Percentiles rank a stretch among this genome's conserved stretches.
These are phyloP conservation scores for Polyergus mexicanus DNA, from an alignment of 1,140 invertebrate genomes.

Conservation along the genomic window DNA sequence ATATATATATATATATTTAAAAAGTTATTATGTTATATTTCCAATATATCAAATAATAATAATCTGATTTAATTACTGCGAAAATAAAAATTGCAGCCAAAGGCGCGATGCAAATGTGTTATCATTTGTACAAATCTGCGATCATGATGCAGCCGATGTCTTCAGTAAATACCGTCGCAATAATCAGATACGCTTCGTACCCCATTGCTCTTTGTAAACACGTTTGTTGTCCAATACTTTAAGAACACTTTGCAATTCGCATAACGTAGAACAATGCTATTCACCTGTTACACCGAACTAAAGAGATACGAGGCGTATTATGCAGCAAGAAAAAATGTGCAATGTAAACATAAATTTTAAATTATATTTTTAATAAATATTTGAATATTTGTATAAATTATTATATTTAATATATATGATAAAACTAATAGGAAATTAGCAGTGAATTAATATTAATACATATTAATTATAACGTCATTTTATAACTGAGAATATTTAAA, in stretches of 20 bases:
- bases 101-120: not conserved
- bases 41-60: not conserved
- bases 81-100: slow-evolving; percentile 2
- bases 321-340: slow-evolving; percentile 34
- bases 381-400: not conserved
- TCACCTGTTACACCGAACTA: slow-evolving; percentile 53
- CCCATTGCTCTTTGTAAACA: slow-evolving; percentile 29
- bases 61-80: not conserved
- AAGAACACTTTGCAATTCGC: slow-evolving; percentile 46
- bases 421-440: no score
- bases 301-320: not conserved
- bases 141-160: slow-evolving; percentile 24
- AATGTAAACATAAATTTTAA: slow-evolving; percentile 20
- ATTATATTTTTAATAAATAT: not conserved
- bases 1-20: not conserved
- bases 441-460: no score
- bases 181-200: slow-evolving; percentile 41
- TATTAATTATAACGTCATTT: no score
- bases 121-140: slow-evolving; percentile 4
- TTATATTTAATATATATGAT: not conserved
- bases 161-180: slow-evolving; percentile 31
- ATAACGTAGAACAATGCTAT: slow-evolving; percentile 55
- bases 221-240: slow-evolving; percentile 28
- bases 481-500: no score
- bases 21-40: no score